Percentiles rank a stretch among this genome's conserved stretches.
Evolutionary conservation across 2,797 vertebrate species (phyloP).

Genomic region (Arctocebus calabarensis): DNA sequence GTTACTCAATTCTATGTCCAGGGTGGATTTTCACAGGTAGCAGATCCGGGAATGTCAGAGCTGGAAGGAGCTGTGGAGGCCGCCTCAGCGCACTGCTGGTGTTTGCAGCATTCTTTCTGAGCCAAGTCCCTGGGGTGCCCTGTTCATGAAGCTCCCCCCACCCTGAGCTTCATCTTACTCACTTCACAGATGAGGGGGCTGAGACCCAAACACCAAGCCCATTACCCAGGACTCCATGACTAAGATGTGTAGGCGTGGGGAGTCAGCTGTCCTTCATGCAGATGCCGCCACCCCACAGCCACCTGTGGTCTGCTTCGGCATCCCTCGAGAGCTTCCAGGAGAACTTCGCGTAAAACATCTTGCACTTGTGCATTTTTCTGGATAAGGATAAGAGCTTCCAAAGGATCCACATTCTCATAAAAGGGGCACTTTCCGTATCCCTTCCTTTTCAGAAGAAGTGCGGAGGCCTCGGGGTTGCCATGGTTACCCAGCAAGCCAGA

Average conservation of each 20-base stretch:
- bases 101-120: rapidly evolving
- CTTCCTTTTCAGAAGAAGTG: neutral
- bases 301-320: too few relatives aligned
- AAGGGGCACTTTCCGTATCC: neutral
- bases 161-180: neutral
- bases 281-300: rapidly evolving
- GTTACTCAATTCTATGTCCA: neutral
- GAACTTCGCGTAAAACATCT: rapidly evolving
- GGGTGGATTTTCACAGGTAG: neutral
- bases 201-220: neutral
- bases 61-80: neutral
- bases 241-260: neutral
- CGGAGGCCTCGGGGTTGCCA: neutral
- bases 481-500: neutral
- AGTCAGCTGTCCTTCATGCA: rapidly evolving
- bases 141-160: neutral
- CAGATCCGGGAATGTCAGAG: neutral
- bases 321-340: neutral
- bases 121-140: neutral
- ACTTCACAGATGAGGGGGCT: neutral
- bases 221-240: neutral
- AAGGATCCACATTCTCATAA: neutral
- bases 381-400: neutral
- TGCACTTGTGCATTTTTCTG: neutral
- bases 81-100: neutral